Base-by-base conservation (phyloP, 2,113 vertebrate genomes). In the Coryphaenoides rupestris region DNA sequence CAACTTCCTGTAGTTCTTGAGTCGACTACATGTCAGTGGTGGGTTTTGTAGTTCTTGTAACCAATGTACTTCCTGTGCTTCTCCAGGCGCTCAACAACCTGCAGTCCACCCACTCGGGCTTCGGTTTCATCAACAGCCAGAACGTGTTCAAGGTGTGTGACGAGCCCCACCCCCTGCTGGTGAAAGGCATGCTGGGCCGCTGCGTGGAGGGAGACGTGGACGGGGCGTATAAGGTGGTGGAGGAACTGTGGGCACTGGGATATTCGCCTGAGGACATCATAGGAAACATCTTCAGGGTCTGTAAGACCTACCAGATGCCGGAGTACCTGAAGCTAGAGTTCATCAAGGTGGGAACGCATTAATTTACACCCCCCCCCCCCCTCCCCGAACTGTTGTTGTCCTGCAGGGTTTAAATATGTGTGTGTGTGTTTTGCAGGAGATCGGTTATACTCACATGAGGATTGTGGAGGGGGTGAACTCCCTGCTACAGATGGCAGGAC, bases 101-200 rank as follows among this genome's bases (percentile, higher is more conserved):
- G 67, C 97, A 99, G 88, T 98, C 97, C 17, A 99, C 97, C 1
- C 84, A 95, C 85, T 88, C 94, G 0, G 97, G 97, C 62, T 99
- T 98, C 69, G 95, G 94, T 64, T 95, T 91, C 74, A 92, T 99
- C 83, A 97, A 94, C 91, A 98, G 97, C 24, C 95, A 97, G 78
- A 99, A 98, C 0, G 97, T 99, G 9, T 99, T 99, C 75, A 98
- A 98, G 90, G 97, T 98, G 14, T 99, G 97, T 22, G 97, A 98
- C 0, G 97, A 99, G 81, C 97, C 97, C 1, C 97, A 99, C 73
- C 97, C 97, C 0, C 86, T 99, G 81, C 90, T 98, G 60, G 97
- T 98, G 81, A 99, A 98, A 77, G 91, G 93, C 88, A 98, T 99
- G 95, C 86, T 99, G 77, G 93, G 93, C 72, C 94, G 96, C 74